A percentile compares a stretch with the other conserved stretches of the same genome.
These are phyloP conservation scores for Lichenostomus cassidix DNA, from an alignment of 2,113 vertebrate genomes.

Conservation along the genomic window DNA sequence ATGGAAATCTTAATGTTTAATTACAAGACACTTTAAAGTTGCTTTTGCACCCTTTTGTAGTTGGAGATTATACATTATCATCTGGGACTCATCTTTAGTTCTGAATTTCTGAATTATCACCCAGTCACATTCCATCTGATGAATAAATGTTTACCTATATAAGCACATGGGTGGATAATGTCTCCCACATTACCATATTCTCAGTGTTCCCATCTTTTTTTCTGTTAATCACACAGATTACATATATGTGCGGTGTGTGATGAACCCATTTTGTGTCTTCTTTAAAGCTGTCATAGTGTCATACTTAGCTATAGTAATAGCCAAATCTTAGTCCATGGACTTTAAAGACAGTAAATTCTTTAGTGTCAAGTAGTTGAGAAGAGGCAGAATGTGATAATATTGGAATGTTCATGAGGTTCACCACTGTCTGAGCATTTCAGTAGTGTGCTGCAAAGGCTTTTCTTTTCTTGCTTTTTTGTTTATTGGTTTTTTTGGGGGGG, in stretches of 20 bases:
- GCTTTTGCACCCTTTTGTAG: not conserved
- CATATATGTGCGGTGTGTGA: not conserved
- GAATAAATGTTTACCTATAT: not conserved
- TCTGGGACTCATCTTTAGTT: not conserved
- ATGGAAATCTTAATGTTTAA: not conserved
- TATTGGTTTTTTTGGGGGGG: no score
- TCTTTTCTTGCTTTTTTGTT: not conserved
- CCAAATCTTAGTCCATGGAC: not conserved
- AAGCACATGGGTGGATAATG: not conserved
- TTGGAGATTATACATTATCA: not conserved
- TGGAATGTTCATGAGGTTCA: not conserved
- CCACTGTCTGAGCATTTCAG: not conserved
- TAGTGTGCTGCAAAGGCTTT: not conserved
- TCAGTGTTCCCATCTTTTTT: not conserved
- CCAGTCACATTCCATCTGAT: not conserved
- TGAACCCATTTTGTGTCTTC: not conserved
- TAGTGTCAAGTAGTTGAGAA: not conserved
- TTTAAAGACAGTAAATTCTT: not conserved
- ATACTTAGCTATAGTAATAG: not conserved
- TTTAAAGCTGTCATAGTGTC: not conserved
- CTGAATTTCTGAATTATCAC: not conserved
- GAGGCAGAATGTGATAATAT: not conserved
- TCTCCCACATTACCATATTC: not conserved
- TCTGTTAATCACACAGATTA: not conserved
- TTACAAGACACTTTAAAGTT: not conserved